A percentile compares a stretch with the other conserved stretches of the same genome.
phyloP scores from a whole-genome alignment of 2,113 vertebrate genomes.

The Nestor notabilis region DNA sequence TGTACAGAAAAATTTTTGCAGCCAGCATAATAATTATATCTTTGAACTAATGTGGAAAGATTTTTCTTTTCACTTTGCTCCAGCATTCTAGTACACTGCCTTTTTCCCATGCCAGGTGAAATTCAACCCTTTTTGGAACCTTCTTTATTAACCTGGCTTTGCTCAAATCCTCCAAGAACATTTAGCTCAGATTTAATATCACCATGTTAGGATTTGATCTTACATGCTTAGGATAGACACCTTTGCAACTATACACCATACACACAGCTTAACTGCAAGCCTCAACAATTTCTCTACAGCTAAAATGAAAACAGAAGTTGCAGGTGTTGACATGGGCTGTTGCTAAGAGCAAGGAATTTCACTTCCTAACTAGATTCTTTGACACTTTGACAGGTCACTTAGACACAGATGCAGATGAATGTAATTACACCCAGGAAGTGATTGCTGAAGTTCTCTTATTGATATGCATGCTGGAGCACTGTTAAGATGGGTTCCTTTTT shows the following conservation, averaged over 20 bases:
- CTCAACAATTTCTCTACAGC: neutral
- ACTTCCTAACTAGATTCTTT: neutral
- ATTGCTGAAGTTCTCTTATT: slow-evolving; percentile 49
- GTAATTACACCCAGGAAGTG: slow-evolving; percentile 53
- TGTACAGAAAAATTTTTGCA: neutral
- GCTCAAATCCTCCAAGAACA: neutral
- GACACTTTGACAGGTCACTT: slow-evolving; percentile 63
- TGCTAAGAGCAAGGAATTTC: neutral
- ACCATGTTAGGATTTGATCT: neutral
- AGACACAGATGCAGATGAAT: slow-evolving; percentile 37
- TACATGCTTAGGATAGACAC: neutral
- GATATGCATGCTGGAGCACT: slow-evolving; percentile 10
- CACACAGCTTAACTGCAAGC: neutral
- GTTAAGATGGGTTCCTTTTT: neutral
- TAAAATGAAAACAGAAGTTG: neutral
- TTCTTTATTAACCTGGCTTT: neutral
- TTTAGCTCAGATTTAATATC: neutral
- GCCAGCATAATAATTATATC: neutral
- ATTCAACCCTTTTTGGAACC: neutral
- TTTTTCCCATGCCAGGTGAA: neutral
- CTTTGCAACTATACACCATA: neutral
- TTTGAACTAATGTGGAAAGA: neutral
- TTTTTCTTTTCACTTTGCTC: slow-evolving; percentile 17
- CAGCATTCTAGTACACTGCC: neutral
- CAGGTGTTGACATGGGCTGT: neutral